Evolutionary conservation across 2,113 vertebrate species (phyloP), one percentile per base, ranked within the genome.

Genomic region (Vulpes ferrilata): DNA sequence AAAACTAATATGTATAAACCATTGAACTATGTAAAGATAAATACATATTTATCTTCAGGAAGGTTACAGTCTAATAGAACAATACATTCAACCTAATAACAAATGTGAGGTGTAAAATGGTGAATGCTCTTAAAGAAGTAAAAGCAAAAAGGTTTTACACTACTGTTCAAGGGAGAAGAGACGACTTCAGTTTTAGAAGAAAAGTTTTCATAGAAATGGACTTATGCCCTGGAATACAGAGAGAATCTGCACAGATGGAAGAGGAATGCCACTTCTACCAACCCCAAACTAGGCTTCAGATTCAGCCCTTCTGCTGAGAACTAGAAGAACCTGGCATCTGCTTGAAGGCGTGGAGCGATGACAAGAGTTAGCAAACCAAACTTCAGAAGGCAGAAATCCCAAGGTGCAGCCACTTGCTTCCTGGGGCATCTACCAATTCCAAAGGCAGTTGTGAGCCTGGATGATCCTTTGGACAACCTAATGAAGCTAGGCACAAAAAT

Each of bases 191-290:
- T 69, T 82, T 74, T 43, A 90, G 43, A 78, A 87, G 73, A 55
- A 38, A 90, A 55, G 11, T 87, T 67, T 91, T 22, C 35, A 16
- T 32, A 76, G 51, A 95, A 95, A 93, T 38, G 67, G 71, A 85
- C 69, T 85, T 62, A 80, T 57, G 55, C 27, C n/a, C 57, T 74
- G 10, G 76, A 69, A 83, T 53, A 57, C 35, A 57, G 23, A 48
- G 4, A 81, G 12, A 53, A 88, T 43, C 53, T 62, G n/a, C 55
- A 87, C 1, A 87, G 30, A 74, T 11, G 48, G 81, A 15, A 76
- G 25, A 83, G 3, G 17, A 79, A 12, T 84, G 38, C 23, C 30
- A 57, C 30, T 65, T 90, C 17, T 7, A 53, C 9, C 6, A 25
- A 93, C 8, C 15, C 86, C 55, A 87, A 78, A 78, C 43, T 19